Percentiles rank a stretch among this genome's conserved stretches.
Evolutionary conservation across 37 sponge, comb jelly and placozoan genomes (phyloP).

Genomic region (Amphimedon queenslandica): DNA sequence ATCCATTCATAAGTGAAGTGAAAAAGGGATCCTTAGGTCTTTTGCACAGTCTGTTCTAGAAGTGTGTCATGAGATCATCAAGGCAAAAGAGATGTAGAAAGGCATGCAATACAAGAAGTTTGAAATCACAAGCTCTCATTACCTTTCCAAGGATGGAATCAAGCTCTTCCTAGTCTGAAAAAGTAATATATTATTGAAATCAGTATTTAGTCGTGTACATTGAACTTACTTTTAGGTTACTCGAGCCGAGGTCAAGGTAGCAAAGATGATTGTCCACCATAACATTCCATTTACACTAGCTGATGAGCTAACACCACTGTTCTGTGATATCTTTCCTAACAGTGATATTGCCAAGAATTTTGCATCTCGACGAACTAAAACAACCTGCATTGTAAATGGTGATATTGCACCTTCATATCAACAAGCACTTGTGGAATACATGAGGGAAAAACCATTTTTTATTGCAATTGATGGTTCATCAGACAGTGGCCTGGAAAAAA

Average conservation of each 20-base stretch:
- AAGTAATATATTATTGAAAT: not conserved
- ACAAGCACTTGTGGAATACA: constrained; percentile 13
- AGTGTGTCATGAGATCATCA: too few relatives aligned
- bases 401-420: constrained; percentile 27
- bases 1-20: too few relatives aligned
- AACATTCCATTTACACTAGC: constrained; percentile 36
- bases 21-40: too few relatives aligned
- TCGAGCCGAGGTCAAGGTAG: constrained; percentile 43
- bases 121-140: constrained; percentile 7
- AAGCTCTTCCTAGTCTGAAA: constrained; percentile 12
- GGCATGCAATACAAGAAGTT: constrained; percentile 13
- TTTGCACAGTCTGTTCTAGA: too few relatives aligned
- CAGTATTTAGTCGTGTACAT: not conserved
- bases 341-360: constrained; percentile 41
- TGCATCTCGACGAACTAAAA: constrained; percentile 38
- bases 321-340: constrained; percentile 31
- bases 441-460: too few relatives aligned
- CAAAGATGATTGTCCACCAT: constrained; percentile 33
- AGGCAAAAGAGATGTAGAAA: too few relatives aligned
- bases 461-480: too few relatives aligned
- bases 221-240: constrained; percentile 1
- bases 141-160: constrained; percentile 1
- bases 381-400: constrained; percentile 47
- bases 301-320: constrained; percentile 34
- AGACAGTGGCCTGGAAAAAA: too few relatives aligned